These are phyloP conservation scores for Zaprionus gabonicus DNA, from an alignment of 1,140 invertebrate genomes.

Conservation along the genomic window DNA sequence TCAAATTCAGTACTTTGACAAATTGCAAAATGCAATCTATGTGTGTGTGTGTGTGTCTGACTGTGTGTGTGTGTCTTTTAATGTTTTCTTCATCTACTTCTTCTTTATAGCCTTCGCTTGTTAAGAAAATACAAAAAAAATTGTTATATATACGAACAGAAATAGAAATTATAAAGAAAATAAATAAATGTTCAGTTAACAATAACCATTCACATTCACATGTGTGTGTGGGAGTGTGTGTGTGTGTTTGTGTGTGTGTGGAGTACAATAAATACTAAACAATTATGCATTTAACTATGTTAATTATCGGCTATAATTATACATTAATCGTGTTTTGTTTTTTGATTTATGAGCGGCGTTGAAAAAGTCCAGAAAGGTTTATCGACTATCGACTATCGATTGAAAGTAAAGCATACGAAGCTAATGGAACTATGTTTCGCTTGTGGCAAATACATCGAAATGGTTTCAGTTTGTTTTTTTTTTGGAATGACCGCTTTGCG, in stretches of 20 bases:
- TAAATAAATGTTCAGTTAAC: constrained; percentile 16
- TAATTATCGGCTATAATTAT: constrained; percentile 12
- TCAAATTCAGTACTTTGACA: constrained; percentile 67
- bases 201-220: constrained; percentile 16
- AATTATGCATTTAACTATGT: constrained; percentile 32
- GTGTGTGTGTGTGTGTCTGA: constrained; percentile 4
- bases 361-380: constrained; percentile 25
- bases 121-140: constrained; percentile 5
- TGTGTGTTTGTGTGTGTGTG: constrained; percentile 6
- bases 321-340: neutral
- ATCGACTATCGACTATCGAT: constrained; percentile 7
- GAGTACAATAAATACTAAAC: constrained; percentile 42
- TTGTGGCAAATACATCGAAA: constrained; percentile 6
- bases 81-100: constrained; percentile 13
- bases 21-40: constrained; percentile 50
- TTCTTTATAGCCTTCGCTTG: constrained; percentile 16
- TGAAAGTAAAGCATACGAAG: constrained; percentile 7
- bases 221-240: constrained; percentile 14
- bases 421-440: constrained; percentile 15
- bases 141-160: neutral
- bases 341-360: constrained; percentile 20
- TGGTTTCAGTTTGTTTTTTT: constrained; percentile 21
- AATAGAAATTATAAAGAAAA: neutral
- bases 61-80: constrained; percentile 20
- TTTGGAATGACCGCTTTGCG: constrained; percentile 64